These are phyloP conservation scores for Crotophaga sulcirostris DNA, from an alignment of 2,113 vertebrate genomes.

Conservation along the genomic window DNA sequence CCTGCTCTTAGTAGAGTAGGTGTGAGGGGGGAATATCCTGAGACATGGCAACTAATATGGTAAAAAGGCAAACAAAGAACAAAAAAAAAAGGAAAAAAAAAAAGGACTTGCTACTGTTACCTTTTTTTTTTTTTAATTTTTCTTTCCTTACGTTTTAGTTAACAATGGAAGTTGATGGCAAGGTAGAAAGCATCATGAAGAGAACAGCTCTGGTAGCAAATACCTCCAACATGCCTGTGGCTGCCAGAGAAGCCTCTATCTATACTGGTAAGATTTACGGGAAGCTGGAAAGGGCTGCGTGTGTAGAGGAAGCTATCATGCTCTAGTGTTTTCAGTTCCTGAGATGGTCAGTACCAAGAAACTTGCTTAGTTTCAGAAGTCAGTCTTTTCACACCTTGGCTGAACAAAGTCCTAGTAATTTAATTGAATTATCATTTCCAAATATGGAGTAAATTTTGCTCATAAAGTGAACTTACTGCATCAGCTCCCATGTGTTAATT, in stretches of 20 bases:
- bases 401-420: not conserved
- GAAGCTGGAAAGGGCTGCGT: not conserved
- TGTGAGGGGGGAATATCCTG: not conserved
- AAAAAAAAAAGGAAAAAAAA: not conserved
- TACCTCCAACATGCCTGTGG: slow-evolving; percentile 98
- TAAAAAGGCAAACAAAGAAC: not conserved
- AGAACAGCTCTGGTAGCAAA: slow-evolving; percentile 97
- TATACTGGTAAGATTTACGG: slow-evolving; percentile 86
- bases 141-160: slow-evolving; percentile 76
- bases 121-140: not conserved
- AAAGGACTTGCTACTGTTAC: not conserved
- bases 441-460: not conserved
- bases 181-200: slow-evolving; percentile 98
- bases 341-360: not conserved
- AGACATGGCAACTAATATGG: not conserved
- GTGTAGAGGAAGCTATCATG: not conserved
- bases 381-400: not conserved
- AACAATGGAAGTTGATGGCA: slow-evolving; percentile 97
- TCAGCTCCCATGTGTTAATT: not conserved
- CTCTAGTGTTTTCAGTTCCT: not conserved
- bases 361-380: not conserved
- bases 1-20: not conserved
- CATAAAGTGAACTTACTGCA: not conserved
- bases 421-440: not conserved
- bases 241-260: slow-evolving; percentile 97